Evolutionary conservation across 2,797 vertebrate genomes (phyloP).

Genomic region (Leptatherina wallacei): DNA sequence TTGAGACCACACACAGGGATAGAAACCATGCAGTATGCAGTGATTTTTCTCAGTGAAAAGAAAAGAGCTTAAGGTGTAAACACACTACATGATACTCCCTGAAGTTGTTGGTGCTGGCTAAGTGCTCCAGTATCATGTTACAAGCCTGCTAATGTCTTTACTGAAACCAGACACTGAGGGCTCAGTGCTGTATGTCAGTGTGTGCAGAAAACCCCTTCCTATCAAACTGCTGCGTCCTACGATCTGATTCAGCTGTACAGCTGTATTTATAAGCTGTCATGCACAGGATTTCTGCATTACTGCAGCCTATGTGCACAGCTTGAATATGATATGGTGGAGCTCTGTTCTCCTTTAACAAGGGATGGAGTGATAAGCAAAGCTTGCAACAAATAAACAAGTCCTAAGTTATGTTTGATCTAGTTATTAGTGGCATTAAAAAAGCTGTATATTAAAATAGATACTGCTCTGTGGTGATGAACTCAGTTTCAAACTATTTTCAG

Average conservation of each 20-base stretch:
- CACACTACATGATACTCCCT: slow-evolving; percentile 6
- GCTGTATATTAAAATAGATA: not conserved
- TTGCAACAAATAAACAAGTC: not conserved
- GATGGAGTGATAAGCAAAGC: slow-evolving; percentile 9
- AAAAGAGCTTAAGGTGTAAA: slow-evolving; percentile 3
- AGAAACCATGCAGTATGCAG: not conserved
- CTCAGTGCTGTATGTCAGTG: slow-evolving; percentile 22
- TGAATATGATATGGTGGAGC: not conserved
- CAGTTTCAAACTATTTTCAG: not conserved
- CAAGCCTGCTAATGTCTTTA: slow-evolving; percentile 35
- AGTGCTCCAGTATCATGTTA: slow-evolving; percentile 48
- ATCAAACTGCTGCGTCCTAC: not conserved
- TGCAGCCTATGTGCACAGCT: slow-evolving; percentile 5
- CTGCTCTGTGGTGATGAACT: not conserved
- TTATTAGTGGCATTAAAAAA: not conserved
- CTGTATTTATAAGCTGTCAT: slow-evolving; percentile 8
- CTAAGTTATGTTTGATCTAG: not conserved
- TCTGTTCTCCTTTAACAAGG: not conserved
- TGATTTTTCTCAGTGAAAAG: slow-evolving; percentile 1
- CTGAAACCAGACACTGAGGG: slow-evolving; percentile 33
- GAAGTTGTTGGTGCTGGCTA: not conserved
- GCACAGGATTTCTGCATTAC: slow-evolving; percentile 5
- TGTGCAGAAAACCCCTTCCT: slow-evolving; percentile 25
- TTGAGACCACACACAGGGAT: not conserved
- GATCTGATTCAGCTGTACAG: slow-evolving; percentile 8